phyloP scores from a whole-genome alignment of 2,797 vertebrate genomes.

The Sitta carolinensis region DNA sequence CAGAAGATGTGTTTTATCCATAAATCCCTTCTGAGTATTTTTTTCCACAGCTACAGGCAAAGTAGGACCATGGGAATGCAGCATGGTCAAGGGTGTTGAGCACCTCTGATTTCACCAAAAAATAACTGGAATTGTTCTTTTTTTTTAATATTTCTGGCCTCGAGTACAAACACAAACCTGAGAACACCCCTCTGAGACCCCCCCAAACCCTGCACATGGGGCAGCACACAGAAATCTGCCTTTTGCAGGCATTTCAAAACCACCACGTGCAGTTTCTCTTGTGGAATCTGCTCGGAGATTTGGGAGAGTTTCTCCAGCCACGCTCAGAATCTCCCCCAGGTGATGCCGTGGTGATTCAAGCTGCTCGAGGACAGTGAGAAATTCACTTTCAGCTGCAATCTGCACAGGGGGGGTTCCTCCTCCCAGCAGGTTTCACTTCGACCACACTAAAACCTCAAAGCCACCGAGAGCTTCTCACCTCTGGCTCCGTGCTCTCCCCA shows the following conservation, averaged over 20 bases:
- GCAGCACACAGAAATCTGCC: neutral
- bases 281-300: rapidly evolving
- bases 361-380: neutral
- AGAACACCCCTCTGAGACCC: neutral
- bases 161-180: rapidly evolving
- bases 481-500: rapidly evolving
- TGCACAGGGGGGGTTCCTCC: neutral
- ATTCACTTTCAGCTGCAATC: neutral
- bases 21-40: neutral
- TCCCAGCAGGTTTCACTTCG: conserved; percentile 12
- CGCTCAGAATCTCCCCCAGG: neutral
- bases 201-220: neutral
- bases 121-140: neutral
- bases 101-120: neutral
- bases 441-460: conserved; percentile 55
- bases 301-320: neutral
- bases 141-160: neutral
- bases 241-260: neutral
- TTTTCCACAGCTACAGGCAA: neutral
- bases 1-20: neutral
- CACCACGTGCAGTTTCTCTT: neutral
- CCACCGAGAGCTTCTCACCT: neutral
- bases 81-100: rapidly evolving
- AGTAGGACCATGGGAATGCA: rapidly evolving
- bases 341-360: rapidly evolving